These are phyloP conservation scores for Xestobium rufovillosum DNA, from an alignment of 2,888 invertebrate species.

Conservation along the genomic window DNA sequence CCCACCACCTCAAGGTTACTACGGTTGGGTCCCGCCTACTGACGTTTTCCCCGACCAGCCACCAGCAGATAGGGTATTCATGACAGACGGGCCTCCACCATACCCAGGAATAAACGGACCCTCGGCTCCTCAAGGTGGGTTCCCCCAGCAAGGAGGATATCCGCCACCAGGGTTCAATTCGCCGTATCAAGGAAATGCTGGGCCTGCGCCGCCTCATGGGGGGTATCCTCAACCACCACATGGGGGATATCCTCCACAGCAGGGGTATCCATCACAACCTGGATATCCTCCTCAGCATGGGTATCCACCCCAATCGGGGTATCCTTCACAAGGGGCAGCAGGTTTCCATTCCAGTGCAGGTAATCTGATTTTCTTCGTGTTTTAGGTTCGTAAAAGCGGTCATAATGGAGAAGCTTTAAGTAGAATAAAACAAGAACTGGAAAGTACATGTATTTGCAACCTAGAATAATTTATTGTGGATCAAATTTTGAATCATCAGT, in stretches of 20 bases:
- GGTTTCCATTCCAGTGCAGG: not conserved
- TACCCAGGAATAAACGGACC: constrained; percentile 75
- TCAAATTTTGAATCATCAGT: too few species aligned
- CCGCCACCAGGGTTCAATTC: constrained; percentile 24
- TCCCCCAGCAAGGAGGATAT: constrained; percentile 33
- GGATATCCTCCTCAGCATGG: constrained; percentile 24
- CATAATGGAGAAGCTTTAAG: too few species aligned
- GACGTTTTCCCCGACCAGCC: constrained; percentile 61
- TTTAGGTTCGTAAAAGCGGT: not conserved
- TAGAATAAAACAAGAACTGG: too few species aligned
- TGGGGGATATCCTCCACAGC: constrained; percentile 29
- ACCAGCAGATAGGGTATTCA: constrained; percentile 76
- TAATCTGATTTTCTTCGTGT: not conserved
- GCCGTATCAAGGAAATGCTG: constrained; percentile 23
- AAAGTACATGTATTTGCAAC: too few species aligned
- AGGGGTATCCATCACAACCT: constrained; percentile 24
- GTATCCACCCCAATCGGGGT: constrained; percentile 21
- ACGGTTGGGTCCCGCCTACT: constrained; percentile 88
- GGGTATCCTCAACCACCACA: constrained; percentile 25
- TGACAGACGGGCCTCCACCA: constrained; percentile 87
- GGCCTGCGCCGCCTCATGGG: constrained; percentile 20
- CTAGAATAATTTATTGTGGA: too few species aligned
- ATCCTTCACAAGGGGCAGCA: constrained; percentile 13
- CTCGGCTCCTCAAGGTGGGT: constrained; percentile 31
- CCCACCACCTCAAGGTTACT: constrained; percentile 77